Conservation (phyloP, 2,888 invertebrate genomes). For the Imbricaverruca yamaguchii region DNA sequence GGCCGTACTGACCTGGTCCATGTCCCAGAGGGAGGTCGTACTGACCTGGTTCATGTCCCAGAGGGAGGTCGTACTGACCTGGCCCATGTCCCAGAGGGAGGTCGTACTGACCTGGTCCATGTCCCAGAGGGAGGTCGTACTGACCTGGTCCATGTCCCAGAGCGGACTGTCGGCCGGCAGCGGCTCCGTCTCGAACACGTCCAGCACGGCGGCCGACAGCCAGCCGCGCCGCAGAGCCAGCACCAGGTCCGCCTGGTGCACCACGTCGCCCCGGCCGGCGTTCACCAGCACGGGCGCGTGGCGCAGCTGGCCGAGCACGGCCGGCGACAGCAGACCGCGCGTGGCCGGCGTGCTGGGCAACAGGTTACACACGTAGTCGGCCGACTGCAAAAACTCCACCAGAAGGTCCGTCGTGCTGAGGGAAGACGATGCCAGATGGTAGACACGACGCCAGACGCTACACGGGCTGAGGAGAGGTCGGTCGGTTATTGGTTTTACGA, state of each 20-base stretch:
- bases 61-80: not conserved
- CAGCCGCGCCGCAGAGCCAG: slow-evolving; percentile 48
- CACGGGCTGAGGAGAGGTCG: too few species aligned
- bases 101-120: slow-evolving; percentile 31
- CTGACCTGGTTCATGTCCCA: not conserved
- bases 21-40: not conserved
- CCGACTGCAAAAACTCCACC: slow-evolving; percentile 42
- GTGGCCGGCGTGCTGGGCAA: slow-evolving; percentile 50
- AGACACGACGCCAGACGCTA: too few species aligned
- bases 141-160: slow-evolving; percentile 44
- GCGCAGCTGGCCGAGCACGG: not conserved
- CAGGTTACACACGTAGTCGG: slow-evolving; percentile 51
- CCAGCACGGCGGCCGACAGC: slow-evolving; percentile 51
- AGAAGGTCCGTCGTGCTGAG: slow-evolving; percentile 36
- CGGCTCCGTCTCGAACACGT: slow-evolving; percentile 52
- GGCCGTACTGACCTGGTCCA: not conserved
- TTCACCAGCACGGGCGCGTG: slow-evolving; percentile 50
- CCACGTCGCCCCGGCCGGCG: slow-evolving; percentile 51
- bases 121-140: slow-evolving; percentile 42
- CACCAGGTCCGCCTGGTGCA: slow-evolving; percentile 47
- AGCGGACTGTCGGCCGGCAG: slow-evolving; percentile 45
- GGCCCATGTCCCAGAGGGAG: not conserved
- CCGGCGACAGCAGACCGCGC: slow-evolving; percentile 41
- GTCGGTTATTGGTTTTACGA: too few species aligned
- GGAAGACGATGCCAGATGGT: not conserved